Conservation (phyloP, 2,113 vertebrate species). For the Tetrax tetrax region DNA sequence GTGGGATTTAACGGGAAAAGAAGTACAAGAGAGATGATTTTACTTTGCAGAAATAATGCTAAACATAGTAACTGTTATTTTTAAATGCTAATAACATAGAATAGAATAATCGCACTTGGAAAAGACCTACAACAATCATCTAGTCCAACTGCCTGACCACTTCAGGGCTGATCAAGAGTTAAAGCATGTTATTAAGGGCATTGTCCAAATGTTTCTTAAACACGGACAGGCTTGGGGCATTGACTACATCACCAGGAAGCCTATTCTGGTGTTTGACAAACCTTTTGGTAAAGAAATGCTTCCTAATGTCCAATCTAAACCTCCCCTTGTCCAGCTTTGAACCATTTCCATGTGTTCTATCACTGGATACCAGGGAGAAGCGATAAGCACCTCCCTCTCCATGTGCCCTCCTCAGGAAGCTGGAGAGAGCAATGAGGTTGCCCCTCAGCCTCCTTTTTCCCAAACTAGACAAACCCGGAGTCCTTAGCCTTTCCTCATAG, state of each 20-base stretch:
- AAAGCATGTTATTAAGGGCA: not conserved
- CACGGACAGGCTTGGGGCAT: not conserved
- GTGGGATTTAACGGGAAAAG: not conserved
- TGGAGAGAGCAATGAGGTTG: too few relatives aligned
- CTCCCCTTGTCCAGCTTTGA: not conserved
- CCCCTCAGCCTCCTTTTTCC: too few relatives aligned
- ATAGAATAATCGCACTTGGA: not conserved
- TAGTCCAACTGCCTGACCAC: not conserved
- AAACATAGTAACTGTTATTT: not conserved
- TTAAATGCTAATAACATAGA: not conserved
- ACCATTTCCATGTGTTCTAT: not conserved
- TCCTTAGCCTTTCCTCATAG: too few relatives aligned
- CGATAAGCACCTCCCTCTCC: too few relatives aligned
- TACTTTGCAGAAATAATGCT: not conserved
- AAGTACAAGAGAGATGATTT: not conserved
- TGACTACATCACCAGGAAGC: rapidly evolving
- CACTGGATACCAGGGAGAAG: too few relatives aligned
- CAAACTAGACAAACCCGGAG: too few relatives aligned
- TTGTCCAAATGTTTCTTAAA: not conserved
- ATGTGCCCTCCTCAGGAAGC: too few relatives aligned
- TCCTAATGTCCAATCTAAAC: not conserved
- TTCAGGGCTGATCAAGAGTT: not conserved
- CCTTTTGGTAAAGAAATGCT: not conserved
- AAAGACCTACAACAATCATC: not conserved
- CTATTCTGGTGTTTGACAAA: not conserved